Evolutionary conservation across 2,888 invertebrate genomes (phyloP).

Genomic region (Lacanobia wlatinum): DNA sequence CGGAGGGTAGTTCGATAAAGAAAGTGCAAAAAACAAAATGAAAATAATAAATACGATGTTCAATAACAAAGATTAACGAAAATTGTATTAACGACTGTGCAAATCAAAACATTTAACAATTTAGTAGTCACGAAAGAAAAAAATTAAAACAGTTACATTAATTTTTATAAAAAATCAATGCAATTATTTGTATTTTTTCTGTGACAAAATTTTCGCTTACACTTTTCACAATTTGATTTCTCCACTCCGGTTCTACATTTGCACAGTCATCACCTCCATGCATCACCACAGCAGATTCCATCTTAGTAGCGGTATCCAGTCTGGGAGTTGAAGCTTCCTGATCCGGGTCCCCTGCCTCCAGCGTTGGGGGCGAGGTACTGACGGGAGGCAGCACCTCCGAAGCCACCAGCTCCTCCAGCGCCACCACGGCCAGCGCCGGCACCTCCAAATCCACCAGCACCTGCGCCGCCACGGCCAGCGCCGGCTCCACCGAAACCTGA

Average conservation of each 20-base stretch:
- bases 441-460: constrained; percentile 69
- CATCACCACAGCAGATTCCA: constrained; percentile 51
- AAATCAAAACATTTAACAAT: constrained; percentile 47
- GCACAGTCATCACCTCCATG: constrained; percentile 67
- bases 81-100: constrained; percentile 51
- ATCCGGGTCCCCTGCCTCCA: constrained; percentile 81
- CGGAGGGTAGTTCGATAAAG: constrained; percentile 59
- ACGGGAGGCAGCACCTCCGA: constrained; percentile 81
- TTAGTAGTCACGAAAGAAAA: constrained; percentile 28
- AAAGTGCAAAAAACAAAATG: constrained; percentile 47
- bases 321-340: constrained; percentile 87
- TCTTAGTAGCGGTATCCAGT: constrained; percentile 86
- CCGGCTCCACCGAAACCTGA: constrained; percentile 58
- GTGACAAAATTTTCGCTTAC: not conserved
- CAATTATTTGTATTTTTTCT: constrained; percentile 23
- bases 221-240: not conserved
- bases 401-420: constrained; percentile 63
- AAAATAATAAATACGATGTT: constrained; percentile 63
- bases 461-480: constrained; percentile 64
- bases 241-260: constrained; percentile 47
- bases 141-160: constrained; percentile 13
- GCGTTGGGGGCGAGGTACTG: constrained; percentile 87
- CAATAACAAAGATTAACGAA: constrained; percentile 45
- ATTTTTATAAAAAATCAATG: constrained; percentile 62
- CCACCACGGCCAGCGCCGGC: constrained; percentile 66